Percentiles rank a stretch among this genome's conserved stretches.
Evolutionary conservation across 2,888 invertebrate species (phyloP).

Genomic region (Zootermopsis nevadensis): DNA sequence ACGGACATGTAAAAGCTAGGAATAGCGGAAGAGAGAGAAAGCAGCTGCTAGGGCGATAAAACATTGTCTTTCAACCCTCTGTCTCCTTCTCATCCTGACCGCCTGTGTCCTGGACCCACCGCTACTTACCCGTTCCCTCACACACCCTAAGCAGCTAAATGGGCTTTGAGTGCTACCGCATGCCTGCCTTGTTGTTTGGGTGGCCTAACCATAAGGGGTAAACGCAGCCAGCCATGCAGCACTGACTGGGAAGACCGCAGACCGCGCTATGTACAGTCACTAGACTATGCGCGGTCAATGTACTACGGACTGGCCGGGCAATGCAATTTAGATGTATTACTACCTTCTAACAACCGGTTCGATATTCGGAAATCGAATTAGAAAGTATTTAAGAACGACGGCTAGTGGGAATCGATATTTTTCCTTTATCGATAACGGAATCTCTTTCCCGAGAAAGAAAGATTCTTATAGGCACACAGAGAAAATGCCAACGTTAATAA

Average conservation of each 20-base stretch:
- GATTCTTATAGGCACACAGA: no score
- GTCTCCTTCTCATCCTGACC: background rate
- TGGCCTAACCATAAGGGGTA: constrained; percentile 40
- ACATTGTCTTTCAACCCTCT: constrained; percentile 32
- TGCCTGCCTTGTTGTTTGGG: constrained; percentile 39
- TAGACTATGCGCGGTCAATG: background rate
- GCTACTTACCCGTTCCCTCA: background rate
- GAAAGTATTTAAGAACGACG: no score
- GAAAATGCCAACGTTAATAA: no score
- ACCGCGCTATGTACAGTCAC: background rate
- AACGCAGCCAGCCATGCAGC: constrained; percentile 29
- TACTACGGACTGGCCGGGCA: no score
- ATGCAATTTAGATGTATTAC: no score
- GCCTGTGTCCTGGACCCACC: constrained; percentile 26
- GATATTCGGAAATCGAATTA: no score
- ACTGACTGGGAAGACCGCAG: background rate
- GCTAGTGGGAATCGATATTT: no score
- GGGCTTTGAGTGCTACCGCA: constrained; percentile 2
- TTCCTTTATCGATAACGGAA: no score
- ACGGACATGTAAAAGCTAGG: constrained; percentile 8
- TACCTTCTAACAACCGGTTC: no score
- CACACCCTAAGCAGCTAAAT: constrained; percentile 33
- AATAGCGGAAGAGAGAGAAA: background rate
- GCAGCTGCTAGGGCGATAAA: constrained; percentile 34
- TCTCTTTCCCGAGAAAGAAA: no score